Evolutionary conservation across 2,888 invertebrate species (phyloP), one percentile per base, ranked within the genome.

Genomic region (Drosophila testacea): DNA sequence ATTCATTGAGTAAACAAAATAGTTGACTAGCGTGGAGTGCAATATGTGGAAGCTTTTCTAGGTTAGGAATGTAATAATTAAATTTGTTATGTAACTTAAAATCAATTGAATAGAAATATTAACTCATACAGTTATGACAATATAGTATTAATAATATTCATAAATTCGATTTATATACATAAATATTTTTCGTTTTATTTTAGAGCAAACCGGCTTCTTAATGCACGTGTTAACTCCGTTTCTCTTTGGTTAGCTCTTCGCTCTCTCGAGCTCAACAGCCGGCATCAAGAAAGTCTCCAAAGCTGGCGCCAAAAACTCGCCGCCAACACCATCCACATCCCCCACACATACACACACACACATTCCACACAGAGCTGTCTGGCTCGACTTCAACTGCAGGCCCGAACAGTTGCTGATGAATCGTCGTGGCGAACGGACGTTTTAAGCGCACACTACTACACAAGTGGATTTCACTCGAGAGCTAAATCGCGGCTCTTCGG

Each of bases 391-490:
- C 71, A 77, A 61, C 47, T 50, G 62, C 55, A 57, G 48, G 42
- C 61, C 68, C 71, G 62, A 73, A 42, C 60, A 85, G 87, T 85
- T 84, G 89, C 82, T 89, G 79, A 57, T 89, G 71, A 56, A 81
- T 60, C 75, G 77, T 85, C 75, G 82, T 77, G 72, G 72, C 66
- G 69, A 67, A 67, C 75, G 69, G 67, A 85, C 79, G 87, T 64
- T 68, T 61, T 50, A 46, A 69, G 73, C 81, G 80, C 66, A 68
- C 30, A 27, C 6, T 50, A 30, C 22, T 32, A 7, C 27, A 22
- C 22, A 36, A 28, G 16, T 44, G 28, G 13, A 62, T 48, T 48
- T n/a, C 13, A 39, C 22, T 22, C 41, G 39, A 50, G 32, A 60
- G 38, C 34, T 7, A 47, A 48, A 44, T 62, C 46, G 41, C 51